phyloP scores from a whole-genome alignment of 2,113 vertebrate genomes.

The Cebidichthys violaceus region DNA sequence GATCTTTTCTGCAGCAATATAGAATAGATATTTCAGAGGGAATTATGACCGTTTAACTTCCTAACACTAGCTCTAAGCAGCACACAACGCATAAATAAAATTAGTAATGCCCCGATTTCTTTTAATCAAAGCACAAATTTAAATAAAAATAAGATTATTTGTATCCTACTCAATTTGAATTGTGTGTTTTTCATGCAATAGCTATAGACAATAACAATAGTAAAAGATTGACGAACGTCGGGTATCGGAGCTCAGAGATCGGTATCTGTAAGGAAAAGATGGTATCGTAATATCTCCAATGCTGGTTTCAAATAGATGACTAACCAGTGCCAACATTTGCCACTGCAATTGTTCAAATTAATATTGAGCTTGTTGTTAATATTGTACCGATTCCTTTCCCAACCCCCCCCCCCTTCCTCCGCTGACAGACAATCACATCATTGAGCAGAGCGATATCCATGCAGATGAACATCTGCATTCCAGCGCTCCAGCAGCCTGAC shows the following conservation, averaged over 20 bases:
- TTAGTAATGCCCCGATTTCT: too few relatives aligned
- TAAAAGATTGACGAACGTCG: too few relatives aligned
- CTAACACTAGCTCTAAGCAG: too few relatives aligned
- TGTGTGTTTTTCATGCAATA: too few relatives aligned
- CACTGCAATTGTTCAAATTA: not conserved
- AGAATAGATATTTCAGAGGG: too few relatives aligned
- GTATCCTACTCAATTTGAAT: too few relatives aligned
- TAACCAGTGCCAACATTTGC: not conserved
- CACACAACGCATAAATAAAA: too few relatives aligned
- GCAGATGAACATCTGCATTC: conserved; percentile 60
- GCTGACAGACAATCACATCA: conserved; percentile 54
- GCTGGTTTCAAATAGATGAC: not conserved
- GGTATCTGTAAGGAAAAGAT: not conserved
- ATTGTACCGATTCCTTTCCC: not conserved
- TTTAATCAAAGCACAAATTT: too few relatives aligned
- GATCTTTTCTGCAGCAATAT: too few relatives aligned
- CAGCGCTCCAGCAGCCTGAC: conserved; percentile 34
- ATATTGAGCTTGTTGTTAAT: not conserved
- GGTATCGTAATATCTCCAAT: not conserved
- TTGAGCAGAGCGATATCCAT: conserved; percentile 36
- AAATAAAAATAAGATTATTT: too few relatives aligned
- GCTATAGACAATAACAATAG: too few relatives aligned
- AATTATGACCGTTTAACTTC: too few relatives aligned
- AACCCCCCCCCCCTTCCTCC: not conserved
- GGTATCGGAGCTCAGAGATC: not conserved